Evolutionary conservation across 2,797 vertebrate species (phyloP).

Genomic region (Anabas testudineus): DNA sequence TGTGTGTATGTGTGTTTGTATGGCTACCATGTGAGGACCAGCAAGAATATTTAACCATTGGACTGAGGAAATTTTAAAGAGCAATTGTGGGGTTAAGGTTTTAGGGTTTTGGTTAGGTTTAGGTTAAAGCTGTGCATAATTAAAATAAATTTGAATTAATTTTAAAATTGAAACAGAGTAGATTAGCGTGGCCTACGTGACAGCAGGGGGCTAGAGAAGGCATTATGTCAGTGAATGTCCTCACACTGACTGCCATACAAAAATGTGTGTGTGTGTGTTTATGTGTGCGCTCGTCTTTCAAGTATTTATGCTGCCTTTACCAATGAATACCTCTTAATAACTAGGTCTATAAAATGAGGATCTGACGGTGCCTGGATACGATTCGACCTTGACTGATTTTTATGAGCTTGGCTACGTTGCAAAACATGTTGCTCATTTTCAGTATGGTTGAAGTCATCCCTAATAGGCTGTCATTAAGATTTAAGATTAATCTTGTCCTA

Average conservation of each 20-base stretch:
- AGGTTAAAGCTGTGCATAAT: too few relatives aligned
- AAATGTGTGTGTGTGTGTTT: conserved; percentile 1
- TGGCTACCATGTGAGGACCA: too few relatives aligned
- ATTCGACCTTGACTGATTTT: conserved; percentile 59
- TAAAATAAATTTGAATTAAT: too few relatives aligned
- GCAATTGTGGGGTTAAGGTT: too few relatives aligned
- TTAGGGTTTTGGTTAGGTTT: too few relatives aligned
- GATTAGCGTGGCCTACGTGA: too few relatives aligned
- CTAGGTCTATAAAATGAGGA: conserved; percentile 51
- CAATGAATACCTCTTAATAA: conserved; percentile 55
- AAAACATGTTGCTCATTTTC: conserved; percentile 62
- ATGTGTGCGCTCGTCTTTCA: conserved; percentile 2
- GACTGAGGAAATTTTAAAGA: too few relatives aligned
- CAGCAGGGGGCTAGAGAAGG: too few relatives aligned
- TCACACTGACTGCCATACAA: too few relatives aligned
- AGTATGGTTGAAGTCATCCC: conserved; percentile 58
- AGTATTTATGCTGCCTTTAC: conserved; percentile 34
- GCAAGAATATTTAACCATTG: too few relatives aligned
- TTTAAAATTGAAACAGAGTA: too few relatives aligned
- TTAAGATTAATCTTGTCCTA: conserved; percentile 36
- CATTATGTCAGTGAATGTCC: too few relatives aligned
- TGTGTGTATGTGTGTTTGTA: conserved; percentile 6
- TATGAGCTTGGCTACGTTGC: conserved; percentile 42
- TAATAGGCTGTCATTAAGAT: conserved; percentile 58
- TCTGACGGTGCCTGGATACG: conserved; percentile 49